Evolutionary conservation across 2,113 vertebrate genomes (phyloP).

Genomic region (Prionailurus bengalensis): DNA sequence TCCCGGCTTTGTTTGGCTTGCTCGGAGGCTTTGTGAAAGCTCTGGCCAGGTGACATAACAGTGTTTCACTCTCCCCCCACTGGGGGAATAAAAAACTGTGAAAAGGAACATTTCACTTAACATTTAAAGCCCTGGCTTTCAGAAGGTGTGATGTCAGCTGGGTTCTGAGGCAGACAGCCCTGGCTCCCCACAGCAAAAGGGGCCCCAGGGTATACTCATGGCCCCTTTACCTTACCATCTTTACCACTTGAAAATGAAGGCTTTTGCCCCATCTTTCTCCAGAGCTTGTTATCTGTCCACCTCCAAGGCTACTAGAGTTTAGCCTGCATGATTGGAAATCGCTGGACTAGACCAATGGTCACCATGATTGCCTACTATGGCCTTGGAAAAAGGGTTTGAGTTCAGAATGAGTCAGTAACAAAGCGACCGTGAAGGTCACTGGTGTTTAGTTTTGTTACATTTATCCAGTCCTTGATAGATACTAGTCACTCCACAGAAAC

Average conservation of each 20-base stretch:
- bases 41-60: slow-evolving; percentile 27
- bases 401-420: slow-evolving; percentile 18
- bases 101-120: background rate
- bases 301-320: background rate
- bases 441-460: background rate
- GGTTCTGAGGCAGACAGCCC: background rate
- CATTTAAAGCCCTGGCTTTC: background rate
- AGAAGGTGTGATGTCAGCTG: background rate
- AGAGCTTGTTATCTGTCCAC: background rate
- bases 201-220: background rate
- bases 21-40: slow-evolving; percentile 28
- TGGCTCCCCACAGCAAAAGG: background rate
- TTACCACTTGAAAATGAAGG: background rate
- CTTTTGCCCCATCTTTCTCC: background rate
- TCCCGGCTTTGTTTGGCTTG: slow-evolving; percentile 71
- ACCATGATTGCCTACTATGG: too few relatives aligned
- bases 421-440: background rate
- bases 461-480: slow-evolving; percentile 19
- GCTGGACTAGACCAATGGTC: background rate
- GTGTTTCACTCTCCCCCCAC: slow-evolving; percentile 10
- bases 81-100: background rate
- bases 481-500: slow-evolving; percentile 7
- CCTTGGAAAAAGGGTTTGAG: background rate
- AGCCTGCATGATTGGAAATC: background rate
- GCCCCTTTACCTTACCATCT: background rate